Evolutionary conservation across 2,888 invertebrate genomes (phyloP).

Genomic region (Cybosia mesomella): DNA sequence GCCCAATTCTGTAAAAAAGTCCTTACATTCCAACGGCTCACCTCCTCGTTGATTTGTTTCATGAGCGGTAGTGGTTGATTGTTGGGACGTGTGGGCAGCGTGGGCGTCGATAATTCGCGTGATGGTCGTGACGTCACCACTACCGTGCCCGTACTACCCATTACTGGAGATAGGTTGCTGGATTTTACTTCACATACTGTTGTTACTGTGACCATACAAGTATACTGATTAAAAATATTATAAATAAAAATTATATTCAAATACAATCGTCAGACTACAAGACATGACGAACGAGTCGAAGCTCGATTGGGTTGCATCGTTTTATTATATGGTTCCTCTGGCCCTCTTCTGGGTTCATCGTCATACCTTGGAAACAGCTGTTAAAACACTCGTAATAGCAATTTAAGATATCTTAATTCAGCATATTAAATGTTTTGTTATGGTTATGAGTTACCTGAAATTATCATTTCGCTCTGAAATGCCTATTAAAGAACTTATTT

Average conservation of each 20-base stretch:
- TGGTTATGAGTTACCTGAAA: neutral
- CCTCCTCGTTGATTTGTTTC: constrained; percentile 84
- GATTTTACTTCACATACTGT: constrained; percentile 79
- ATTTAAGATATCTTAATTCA: neutral
- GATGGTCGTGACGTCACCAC: constrained; percentile 42
- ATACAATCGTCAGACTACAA: neutral
- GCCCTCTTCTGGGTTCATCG: neutral
- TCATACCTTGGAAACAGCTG: neutral
- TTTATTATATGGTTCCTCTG: too few species aligned
- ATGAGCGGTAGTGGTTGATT: constrained; percentile 77
- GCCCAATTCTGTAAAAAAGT: constrained; percentile 18
- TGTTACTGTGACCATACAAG: constrained; percentile 61
- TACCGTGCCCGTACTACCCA: constrained; percentile 42
- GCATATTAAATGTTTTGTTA: neutral
- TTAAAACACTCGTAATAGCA: neutral
- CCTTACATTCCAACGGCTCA: constrained; percentile 53
- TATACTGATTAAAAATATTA: neutral
- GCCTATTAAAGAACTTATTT: too few species aligned
- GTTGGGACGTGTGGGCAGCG: constrained; percentile 66
- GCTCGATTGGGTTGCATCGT: too few species aligned
- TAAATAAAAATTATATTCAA: neutral
- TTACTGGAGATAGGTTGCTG: constrained; percentile 70
- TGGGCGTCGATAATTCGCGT: constrained; percentile 34
- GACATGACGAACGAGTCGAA: neutral
- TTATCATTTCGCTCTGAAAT: too few species aligned